Conservation (phyloP, 2,888 invertebrate species). For the Acrobasis consociella region DNA sequence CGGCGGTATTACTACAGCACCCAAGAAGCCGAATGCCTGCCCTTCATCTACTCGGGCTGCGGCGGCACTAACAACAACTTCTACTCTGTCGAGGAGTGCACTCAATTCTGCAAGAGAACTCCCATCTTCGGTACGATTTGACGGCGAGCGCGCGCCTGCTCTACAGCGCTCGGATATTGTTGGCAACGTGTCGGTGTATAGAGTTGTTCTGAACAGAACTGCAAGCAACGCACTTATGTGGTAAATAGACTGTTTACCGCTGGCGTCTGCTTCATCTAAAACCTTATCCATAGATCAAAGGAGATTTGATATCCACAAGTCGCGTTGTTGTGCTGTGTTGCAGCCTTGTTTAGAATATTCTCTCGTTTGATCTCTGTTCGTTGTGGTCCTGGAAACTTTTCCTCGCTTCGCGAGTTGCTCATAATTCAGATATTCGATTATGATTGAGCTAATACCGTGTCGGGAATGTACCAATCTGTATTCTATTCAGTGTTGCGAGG, state of each 20-base stretch:
- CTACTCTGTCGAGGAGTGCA: constrained; percentile 87
- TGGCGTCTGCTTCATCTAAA: not conserved
- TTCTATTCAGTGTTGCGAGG: not conserved
- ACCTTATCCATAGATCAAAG: too few relatives aligned
- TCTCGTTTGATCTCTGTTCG: not conserved
- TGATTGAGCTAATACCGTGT: not conserved
- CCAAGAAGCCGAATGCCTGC: constrained; percentile 86
- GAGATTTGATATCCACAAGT: not conserved
- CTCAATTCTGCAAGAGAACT: constrained; percentile 51
- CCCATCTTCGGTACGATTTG: constrained; percentile 38
- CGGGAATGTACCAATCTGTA: not conserved
- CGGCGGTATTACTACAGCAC: constrained; percentile 90
- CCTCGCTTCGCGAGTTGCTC: not conserved
- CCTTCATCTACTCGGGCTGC: constrained; percentile 94
- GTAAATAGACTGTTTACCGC: not conserved
- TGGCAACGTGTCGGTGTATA: constrained; percentile 11
- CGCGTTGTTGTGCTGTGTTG: not conserved
- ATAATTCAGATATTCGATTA: not conserved
- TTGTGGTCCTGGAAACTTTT: not conserved
- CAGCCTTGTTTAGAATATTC: not conserved
- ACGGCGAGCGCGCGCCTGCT: constrained; percentile 18
- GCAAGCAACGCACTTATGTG: not conserved
- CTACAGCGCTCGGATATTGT: constrained; percentile 12
- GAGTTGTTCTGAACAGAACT: not conserved
- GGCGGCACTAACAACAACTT: constrained; percentile 94